phyloP scores from a whole-genome alignment of 2,797 vertebrate species.

The Neosalanx taihuensis region DNA sequence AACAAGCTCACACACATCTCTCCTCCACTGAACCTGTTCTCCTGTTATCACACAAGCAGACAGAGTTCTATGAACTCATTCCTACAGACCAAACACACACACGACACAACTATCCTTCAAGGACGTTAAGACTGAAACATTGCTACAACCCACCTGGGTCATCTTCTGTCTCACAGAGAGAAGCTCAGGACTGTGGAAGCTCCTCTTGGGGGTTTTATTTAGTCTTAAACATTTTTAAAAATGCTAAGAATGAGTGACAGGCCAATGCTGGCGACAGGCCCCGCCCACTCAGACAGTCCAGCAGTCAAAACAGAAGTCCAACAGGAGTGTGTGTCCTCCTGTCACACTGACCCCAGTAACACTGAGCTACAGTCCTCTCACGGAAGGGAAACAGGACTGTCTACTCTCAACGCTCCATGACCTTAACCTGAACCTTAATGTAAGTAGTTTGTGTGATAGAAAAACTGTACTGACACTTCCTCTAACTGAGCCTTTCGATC shows the following conservation, averaged over 20 bases:
- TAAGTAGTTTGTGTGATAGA: no score
- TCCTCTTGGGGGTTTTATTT: neutral
- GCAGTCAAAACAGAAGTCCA: no score
- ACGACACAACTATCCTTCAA: neutral
- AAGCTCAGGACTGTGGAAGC: neutral
- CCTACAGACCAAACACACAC: constrained; percentile 5
- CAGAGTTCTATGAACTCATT: neutral
- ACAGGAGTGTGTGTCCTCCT: no score
- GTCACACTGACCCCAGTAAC: no score
- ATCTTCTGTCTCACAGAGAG: no score
- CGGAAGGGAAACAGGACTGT: no score
- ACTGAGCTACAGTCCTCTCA: no score
- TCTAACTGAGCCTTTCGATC: no score
- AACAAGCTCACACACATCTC: constrained; percentile 34
- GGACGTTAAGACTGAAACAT: neutral
- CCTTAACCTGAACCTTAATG: no score
- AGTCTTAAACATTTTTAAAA: constrained; percentile 17
- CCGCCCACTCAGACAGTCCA: constrained; percentile 46
- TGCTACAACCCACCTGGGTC: no score
- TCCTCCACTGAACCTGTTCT: constrained; percentile 46
- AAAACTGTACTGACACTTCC: no score
- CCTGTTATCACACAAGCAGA: constrained; percentile 44
- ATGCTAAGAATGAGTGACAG: constrained; percentile 64
- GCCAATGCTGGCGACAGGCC: constrained; percentile 33
- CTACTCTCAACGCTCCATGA: neutral